Base-by-base conservation (phyloP, 2,888 invertebrate genomes). In the Andrena camellia region DNA sequence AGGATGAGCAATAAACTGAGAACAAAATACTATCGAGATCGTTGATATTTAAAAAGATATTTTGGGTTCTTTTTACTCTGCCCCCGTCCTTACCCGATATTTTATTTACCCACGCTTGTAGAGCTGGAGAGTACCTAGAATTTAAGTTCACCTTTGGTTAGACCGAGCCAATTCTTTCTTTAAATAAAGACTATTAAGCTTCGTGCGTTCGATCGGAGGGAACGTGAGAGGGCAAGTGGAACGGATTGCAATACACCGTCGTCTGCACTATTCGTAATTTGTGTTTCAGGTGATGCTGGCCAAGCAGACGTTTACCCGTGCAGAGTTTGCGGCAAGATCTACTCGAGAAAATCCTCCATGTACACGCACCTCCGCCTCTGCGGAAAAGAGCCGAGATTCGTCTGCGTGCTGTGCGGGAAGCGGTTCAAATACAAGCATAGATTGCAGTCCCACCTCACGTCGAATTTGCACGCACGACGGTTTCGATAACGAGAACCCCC, bases 321-420 rank as follows among this genome's bases (percentile, higher is more conserved):
- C 83, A 79, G 81, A 26, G 88, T 84, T 8, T 94, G 93, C 82
- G 91, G 92, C 42, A 90, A 89, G 71, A 77, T 87, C 57, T 94
- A 92, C 78, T 84, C 87, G 31, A 90, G 91, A 67, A 93, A 92
- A 78, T 92, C 93, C 2, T 94, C 94, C 42, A 91, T 94, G 83
- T 92, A 91, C 77, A 90, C 90, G 23, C 93, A 94, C 74, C 87
- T 90, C 17, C 88, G 89, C 52, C 78, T 90, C 10, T 94, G 94
- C 78, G 94, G 94, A 23, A 92, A 94, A 83, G 93, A 92, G 73
- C 92, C 93, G 50, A 91, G 91, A 87, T 94, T 93, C 87, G 84
- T 84, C 7, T 94, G 94, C 81, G 89, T 90, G 17, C 87, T 92
- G 42, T 94, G 94, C 83, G 91, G 92, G 29, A 93, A 90, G 66